Evolutionary conservation across 2,797 vertebrate genomes (phyloP).

Genomic region (Sebastes nivosus): DNA sequence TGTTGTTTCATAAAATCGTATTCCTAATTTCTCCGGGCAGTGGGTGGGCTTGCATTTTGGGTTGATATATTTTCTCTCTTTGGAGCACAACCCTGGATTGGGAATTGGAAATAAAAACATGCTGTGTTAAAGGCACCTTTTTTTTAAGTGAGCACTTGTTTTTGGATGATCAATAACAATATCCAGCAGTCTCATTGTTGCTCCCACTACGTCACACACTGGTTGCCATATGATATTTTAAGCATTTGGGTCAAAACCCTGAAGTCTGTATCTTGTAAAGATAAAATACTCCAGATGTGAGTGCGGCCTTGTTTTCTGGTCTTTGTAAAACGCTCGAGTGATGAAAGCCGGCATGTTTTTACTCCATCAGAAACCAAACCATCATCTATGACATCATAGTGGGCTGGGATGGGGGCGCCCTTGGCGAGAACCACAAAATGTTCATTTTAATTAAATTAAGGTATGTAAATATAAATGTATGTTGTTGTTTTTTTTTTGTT

Average conservation of each 20-base stretch:
- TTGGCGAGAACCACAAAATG: slow-evolving; percentile 72
- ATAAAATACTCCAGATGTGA: slow-evolving; percentile 53
- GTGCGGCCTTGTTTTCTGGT: slow-evolving; percentile 45
- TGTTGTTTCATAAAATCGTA: slow-evolving; percentile 33
- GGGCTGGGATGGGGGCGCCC: slow-evolving; percentile 55
- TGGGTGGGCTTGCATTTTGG: slow-evolving; percentile 14
- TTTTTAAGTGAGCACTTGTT: slow-evolving; percentile 72
- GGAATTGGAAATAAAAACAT: slow-evolving; percentile 47
- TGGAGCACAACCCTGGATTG: not conserved
- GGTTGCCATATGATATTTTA: slow-evolving; percentile 24
- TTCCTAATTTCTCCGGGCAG: not conserved
- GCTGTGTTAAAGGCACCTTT: slow-evolving; percentile 63
- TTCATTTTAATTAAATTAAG: slow-evolving; percentile 83
- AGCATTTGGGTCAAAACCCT: slow-evolving; percentile 62
- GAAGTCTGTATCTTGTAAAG: slow-evolving; percentile 64
- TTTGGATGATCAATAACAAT: slow-evolving; percentile 57
- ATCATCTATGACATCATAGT: slow-evolving; percentile 33
- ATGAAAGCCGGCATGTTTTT: slow-evolving; percentile 42
- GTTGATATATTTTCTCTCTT: slow-evolving; percentile 11
- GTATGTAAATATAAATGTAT: slow-evolving; percentile 83
- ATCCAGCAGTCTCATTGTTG: slow-evolving; percentile 24
- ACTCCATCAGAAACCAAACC: slow-evolving; percentile 27
- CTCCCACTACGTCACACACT: slow-evolving; percentile 8
- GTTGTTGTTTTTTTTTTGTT: slow-evolving; percentile 41
- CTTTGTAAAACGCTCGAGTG: not conserved